Base-by-base conservation (phyloP, 2,113 vertebrate genomes). In the Aramus guarauna region DNA sequence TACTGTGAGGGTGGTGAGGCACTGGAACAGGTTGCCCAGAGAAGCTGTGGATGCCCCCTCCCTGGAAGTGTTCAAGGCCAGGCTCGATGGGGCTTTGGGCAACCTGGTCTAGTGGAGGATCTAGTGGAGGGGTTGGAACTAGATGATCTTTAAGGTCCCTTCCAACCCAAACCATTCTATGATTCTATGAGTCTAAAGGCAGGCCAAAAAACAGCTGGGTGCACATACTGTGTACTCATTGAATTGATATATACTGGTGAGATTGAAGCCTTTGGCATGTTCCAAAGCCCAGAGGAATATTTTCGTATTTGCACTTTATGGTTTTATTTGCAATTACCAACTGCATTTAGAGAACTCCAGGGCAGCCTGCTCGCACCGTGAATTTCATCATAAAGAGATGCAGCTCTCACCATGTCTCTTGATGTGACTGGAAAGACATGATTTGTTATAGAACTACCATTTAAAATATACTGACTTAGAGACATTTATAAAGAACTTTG, bases 201-300 rank as follows among this genome's bases (percentile, higher is more conserved):
- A 90, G 32, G 90, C 68, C 92, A 95, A 69, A 79, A 94, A 63
- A 1, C 88, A 96, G 91, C 71, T 91, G 91, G 81, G 67, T 79
- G 64, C 53, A 76, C 63, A 80, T 53, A 90, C 22, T 85, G 77
- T 91, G 59, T 85, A 75, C 52, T 92, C 84, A 82, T 2, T 43
- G 27, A 95, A 62, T 96, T 94, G 94, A 96, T 83, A 92, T 45
- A 83, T 21, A 37, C 62, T 85, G 69, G 90, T 94, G 91, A 96
- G 83, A 88, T 1, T 95, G 74, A 97, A 96, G 68, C 80, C 67
- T 96, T 76, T 88, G 67, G 58, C 53, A 36, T 95, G 92, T 95
- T 93, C 26, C 39, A 91, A 74, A 95, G 32, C 50, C 55, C 39
- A 88, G 68, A 88, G 32, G 24, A 92, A 10, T 73, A 91, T n/a